These are phyloP conservation scores for Coremacera marginata DNA, from an alignment of 2,888 invertebrate species.

Conservation along the genomic window DNA sequence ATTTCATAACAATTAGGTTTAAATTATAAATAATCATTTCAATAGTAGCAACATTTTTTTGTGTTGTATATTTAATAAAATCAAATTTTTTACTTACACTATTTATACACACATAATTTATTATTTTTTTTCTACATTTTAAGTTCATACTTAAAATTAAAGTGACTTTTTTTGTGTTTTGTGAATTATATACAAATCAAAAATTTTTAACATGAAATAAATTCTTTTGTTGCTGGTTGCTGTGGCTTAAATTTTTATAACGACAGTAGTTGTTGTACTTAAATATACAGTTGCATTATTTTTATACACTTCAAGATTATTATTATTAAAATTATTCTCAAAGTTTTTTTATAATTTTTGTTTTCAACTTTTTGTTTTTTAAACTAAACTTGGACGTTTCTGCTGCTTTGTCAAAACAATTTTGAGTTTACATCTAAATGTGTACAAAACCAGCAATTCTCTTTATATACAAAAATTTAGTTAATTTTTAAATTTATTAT, in stretches of 20 bases:
- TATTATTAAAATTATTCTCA: no score
- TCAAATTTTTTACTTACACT: no score
- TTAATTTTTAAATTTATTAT: slow-evolving; percentile 21
- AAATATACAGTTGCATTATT: slow-evolving; percentile 53
- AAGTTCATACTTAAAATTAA: slow-evolving; percentile 15
- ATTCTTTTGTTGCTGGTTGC: slow-evolving; percentile 20
- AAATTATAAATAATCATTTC: slow-evolving; percentile 26
- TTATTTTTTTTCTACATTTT: slow-evolving; percentile 28
- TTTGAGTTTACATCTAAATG: slow-evolving; percentile 22
- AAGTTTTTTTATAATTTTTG: not conserved
- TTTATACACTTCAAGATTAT: not conserved
- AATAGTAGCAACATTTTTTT: no score
- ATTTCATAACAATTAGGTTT: slow-evolving; percentile 40
- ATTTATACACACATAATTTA: no score
- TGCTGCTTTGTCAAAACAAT: slow-evolving; percentile 53
- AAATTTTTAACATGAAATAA: slow-evolving; percentile 40
- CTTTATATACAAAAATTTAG: not conserved
- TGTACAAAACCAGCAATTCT: not conserved
- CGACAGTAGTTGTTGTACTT: slow-evolving; percentile 32
- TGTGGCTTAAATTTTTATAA: slow-evolving; percentile 11
- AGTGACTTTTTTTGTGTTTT: slow-evolving; percentile 38
- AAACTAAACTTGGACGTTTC: slow-evolving; percentile 52
- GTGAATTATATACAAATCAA: slow-evolving; percentile 33
- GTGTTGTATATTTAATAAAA: no score
- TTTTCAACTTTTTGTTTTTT: slow-evolving; percentile 47